These are phyloP conservation scores for Centropristis striata DNA, from an alignment of 2,113 vertebrate genomes.

Conservation along the genomic window DNA sequence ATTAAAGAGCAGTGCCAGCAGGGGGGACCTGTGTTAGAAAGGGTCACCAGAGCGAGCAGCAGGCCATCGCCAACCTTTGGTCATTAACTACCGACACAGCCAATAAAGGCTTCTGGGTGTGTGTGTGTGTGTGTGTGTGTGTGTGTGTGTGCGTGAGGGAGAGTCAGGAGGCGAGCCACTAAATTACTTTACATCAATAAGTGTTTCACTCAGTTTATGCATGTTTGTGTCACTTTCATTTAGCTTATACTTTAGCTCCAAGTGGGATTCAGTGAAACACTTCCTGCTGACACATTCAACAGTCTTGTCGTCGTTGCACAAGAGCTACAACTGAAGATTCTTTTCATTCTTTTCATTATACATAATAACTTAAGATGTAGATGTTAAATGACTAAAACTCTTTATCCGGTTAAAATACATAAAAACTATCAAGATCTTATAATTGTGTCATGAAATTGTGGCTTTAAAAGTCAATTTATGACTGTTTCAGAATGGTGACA, in stretches of 20 bases:
- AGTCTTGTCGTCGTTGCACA: neutral
- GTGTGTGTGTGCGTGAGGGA: slow-evolving; percentile 17
- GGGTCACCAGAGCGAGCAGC: slow-evolving; percentile 80
- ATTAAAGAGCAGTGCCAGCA: slow-evolving; percentile 78
- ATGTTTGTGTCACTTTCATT: slow-evolving; percentile 47
- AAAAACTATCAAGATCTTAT: too few relatives aligned
- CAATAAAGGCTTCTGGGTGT: slow-evolving; percentile 56
- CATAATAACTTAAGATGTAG: neutral
- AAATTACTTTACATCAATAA: slow-evolving; percentile 46
- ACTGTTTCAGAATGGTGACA: too few relatives aligned
- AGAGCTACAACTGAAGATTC: neutral
- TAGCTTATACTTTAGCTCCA: slow-evolving; percentile 11
- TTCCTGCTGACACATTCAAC: neutral
- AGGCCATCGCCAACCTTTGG: slow-evolving; percentile 77
- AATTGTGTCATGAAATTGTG: too few relatives aligned
- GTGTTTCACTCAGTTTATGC: slow-evolving; percentile 30
- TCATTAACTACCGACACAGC: slow-evolving; percentile 75
- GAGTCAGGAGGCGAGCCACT: slow-evolving; percentile 42
- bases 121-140: slow-evolving; percentile 30
- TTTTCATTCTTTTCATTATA: neutral
- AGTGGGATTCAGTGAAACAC: neutral
- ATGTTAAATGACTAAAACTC: too few relatives aligned
- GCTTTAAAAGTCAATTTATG: too few relatives aligned
- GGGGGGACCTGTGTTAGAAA: slow-evolving; percentile 74
- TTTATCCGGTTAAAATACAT: too few relatives aligned